Evolutionary conservation across 1,140 invertebrate species (phyloP).

Genomic region (Marisa cornuarietis): DNA sequence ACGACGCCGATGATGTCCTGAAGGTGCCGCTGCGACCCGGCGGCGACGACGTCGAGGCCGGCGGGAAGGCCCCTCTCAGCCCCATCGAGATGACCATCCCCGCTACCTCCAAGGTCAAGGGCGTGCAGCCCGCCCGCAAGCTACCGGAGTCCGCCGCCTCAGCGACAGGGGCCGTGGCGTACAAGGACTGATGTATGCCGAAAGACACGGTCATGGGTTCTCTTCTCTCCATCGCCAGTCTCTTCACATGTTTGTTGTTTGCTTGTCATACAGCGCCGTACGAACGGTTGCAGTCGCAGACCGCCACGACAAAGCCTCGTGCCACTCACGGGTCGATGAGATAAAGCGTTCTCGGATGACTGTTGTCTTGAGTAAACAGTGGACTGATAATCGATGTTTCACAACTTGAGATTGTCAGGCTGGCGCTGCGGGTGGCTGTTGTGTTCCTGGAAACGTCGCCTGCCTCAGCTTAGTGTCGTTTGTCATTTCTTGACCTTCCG

Average conservation of each 20-base stretch:
- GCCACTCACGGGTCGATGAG: not conserved
- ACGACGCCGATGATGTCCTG: conserved; percentile 48
- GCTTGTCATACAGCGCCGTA: not conserved
- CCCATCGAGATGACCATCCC: conserved; percentile 59
- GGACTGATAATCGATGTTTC: not conserved
- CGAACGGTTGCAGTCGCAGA: conserved; percentile 4
- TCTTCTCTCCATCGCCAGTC: not conserved
- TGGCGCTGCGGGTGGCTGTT: not conserved
- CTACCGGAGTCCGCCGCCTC: conserved; percentile 34
- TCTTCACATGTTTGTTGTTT: not conserved
- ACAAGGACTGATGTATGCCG: conserved; percentile 18
- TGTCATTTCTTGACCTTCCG: no score
- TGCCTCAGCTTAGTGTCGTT: no score
- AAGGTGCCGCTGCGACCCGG: conserved; percentile 40
- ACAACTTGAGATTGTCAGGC: not conserved
- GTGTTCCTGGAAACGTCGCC: no score
- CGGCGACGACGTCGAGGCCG: conserved; percentile 23
- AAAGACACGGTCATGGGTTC: not conserved
- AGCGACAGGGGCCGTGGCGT: not conserved
- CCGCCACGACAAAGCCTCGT: not conserved
- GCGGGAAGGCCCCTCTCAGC: conserved; percentile 48
- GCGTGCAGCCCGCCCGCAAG: conserved; percentile 55
- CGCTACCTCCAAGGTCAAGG: conserved; percentile 53
- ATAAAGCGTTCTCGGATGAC: not conserved
- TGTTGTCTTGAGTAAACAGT: not conserved